Percentiles rank a stretch among this genome's conserved stretches.
These are phyloP conservation scores for Crotalus viridis DNA, from an alignment of 2,113 vertebrate genomes.

Conservation along the genomic window DNA sequence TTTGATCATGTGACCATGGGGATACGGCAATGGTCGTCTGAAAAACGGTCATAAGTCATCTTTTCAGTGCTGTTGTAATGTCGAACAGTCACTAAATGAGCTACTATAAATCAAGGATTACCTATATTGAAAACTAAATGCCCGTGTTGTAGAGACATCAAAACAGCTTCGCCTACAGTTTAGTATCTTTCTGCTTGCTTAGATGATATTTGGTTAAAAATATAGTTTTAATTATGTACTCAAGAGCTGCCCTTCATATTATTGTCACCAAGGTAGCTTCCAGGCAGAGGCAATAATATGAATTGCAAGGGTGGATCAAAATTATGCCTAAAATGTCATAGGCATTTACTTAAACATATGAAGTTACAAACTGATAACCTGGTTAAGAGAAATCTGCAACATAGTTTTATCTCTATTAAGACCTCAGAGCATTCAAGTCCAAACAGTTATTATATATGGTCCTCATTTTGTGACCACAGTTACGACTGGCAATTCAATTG, in stretches of 20 bases:
- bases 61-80: no score
- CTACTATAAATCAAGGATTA: no score
- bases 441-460: background rate
- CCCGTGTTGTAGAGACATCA: background rate
- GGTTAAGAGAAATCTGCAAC: background rate
- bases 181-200: background rate
- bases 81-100: no score
- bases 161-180: background rate
- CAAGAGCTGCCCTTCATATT: background rate
- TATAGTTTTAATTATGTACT: background rate
- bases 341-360: background rate
- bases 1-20: no score
- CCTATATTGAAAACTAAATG: background rate
- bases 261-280: background rate
- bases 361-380: background rate
- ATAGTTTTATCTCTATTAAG: background rate
- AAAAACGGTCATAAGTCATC: no score
- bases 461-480: background rate
- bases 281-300: background rate
- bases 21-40: no score
- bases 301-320: background rate
- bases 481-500: background rate
- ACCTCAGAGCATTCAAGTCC: background rate
- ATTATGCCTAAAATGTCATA: background rate
- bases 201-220: background rate